Evolutionary conservation across 2,888 invertebrate species (phyloP), one percentile per base, ranked within the genome.

Genomic region (Caenorhabditis wallacei): DNA sequence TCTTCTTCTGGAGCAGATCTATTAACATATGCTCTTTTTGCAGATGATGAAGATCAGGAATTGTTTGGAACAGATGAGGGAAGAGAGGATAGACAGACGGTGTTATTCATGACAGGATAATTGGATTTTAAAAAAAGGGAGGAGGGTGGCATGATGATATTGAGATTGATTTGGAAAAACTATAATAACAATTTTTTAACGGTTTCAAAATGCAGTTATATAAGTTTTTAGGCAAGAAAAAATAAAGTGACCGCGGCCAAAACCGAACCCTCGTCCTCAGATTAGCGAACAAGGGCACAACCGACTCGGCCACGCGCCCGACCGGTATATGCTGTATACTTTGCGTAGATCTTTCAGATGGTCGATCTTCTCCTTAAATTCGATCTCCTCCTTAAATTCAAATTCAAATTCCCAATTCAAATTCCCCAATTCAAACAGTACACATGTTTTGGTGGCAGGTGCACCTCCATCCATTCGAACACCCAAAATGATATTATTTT

Each of bases 1-100:
- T 24, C 61, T 2, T 7, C 35, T 10, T 18, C 51, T 20, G 63
- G 30, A 53, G n/a, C 53, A 53, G 59, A 70, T 59, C 70, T 70
- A 70, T 59, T 70, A 70, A 59, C 70, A 70, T 70, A 70, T 70
- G 70, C 70, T 57, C 69, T 57, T 69, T 57, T 69, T 57, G 70
- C 24, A 53, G 53, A 61, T 71, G 51, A 71, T 71, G 48, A 51
- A 1, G 11, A 11, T 22, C 11, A 18, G 46, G 43, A 18, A 18
- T n/a, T 40, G 40, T 40, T 13, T 40, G 46, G 46, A 48, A 48
- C 46, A 48, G 46, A 48, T 48, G 46, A 48, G 18, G n/a, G 7
- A 13, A 43, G 43, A 16, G 13, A 3, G 43, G 3, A 2, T n/a
- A 16, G 43, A 11, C 46, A 48, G 46, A 48, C 46, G 46, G 46